phyloP scores from a whole-genome alignment of 1,140 invertebrate species.

The Tetramorium simillimum region DNA sequence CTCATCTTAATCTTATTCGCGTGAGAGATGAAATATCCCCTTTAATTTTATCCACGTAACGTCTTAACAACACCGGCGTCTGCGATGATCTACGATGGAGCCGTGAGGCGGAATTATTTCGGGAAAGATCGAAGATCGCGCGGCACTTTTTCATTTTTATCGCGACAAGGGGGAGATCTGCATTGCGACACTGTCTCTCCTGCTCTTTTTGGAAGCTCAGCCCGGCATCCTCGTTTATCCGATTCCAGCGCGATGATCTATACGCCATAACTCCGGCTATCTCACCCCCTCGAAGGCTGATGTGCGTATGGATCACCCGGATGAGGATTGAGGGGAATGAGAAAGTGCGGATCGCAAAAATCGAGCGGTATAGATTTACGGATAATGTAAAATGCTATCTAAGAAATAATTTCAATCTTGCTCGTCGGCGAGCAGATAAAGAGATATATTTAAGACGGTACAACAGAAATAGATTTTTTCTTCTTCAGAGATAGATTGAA shows the following conservation, averaged over 20 bases:
- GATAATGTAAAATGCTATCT: background rate
- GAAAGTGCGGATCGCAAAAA: conserved; percentile 18
- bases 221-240: conserved; percentile 29
- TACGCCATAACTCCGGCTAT: conserved; percentile 46
- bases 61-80: conserved; percentile 30
- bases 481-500: background rate
- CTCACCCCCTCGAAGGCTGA: conserved; percentile 4
- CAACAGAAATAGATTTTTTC: background rate
- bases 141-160: conserved; percentile 51
- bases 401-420: background rate
- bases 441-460: background rate
- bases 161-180: conserved; percentile 52
- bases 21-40: background rate
- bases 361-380: conserved; percentile 10
- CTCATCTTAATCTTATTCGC: conserved; percentile 28
- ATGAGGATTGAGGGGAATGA: background rate
- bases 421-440: background rate
- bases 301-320: conserved; percentile 49
- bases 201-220: conserved; percentile 31
- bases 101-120: conserved; percentile 48
- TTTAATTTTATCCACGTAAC: conserved; percentile 41
- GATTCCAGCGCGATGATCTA: conserved; percentile 48
- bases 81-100: conserved; percentile 31
- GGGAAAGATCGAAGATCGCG: conserved; percentile 41
- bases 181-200: conserved; percentile 38